Conservation (phyloP, 1,140 invertebrate species). For the Camponotus vicinus region DNA sequence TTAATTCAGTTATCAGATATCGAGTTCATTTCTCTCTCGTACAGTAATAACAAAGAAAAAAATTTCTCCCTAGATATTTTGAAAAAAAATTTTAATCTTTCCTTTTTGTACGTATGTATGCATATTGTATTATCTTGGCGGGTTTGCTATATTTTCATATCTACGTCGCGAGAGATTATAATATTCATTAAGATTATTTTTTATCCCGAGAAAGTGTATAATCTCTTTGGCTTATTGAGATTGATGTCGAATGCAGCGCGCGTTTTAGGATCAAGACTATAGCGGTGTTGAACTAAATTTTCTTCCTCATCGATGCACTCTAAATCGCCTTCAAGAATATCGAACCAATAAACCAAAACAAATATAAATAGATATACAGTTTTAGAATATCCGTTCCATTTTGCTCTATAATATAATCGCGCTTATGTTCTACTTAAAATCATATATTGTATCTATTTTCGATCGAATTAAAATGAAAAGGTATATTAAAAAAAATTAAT, state of each 20-base stretch:
- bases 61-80: not conserved
- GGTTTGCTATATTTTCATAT: slow-evolving; percentile 10
- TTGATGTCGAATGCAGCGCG: not conserved
- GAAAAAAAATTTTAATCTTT: not conserved
- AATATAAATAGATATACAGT: not conserved
- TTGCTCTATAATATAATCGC: not conserved
- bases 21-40: not conserved
- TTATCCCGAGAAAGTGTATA: not conserved
- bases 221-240: slow-evolving; percentile 16
- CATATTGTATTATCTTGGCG: not conserved
- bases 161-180: not conserved
- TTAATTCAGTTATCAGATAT: not conserved
- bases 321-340: slow-evolving; percentile 6
- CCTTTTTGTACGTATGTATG: not conserved
- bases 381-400: slow-evolving; percentile 15
- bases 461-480: not conserved
- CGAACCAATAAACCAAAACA: not conserved
- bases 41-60: too few species aligned
- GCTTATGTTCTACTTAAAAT: not conserved
- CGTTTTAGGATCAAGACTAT: not conserved
- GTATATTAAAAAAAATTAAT: not conserved
- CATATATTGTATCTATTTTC: not conserved
- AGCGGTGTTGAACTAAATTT: slow-evolving; percentile 1
- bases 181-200: slow-evolving; percentile 39
- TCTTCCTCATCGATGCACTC: not conserved